These are phyloP conservation scores for Ephestia elutella DNA, from an alignment of 1,140 invertebrate genomes.

Conservation along the genomic window DNA sequence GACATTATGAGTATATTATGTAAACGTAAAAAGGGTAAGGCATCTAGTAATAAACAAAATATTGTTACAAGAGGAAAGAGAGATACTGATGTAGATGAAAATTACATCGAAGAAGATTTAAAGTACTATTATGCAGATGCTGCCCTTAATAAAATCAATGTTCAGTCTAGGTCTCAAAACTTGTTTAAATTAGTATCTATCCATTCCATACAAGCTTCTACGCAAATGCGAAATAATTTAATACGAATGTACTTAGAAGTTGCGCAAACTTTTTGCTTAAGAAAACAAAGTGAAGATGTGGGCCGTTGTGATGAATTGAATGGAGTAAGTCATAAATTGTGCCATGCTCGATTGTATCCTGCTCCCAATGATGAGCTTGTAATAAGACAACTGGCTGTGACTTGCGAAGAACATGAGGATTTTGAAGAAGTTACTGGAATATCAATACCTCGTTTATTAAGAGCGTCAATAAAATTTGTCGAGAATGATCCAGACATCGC, in stretches of 20 bases:
- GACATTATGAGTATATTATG: constrained; percentile 34
- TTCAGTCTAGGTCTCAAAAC: constrained; percentile 38
- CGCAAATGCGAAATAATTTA: constrained; percentile 34
- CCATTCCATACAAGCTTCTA: constrained; percentile 33
- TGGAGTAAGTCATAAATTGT: constrained; percentile 43
- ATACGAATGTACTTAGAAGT: constrained; percentile 56
- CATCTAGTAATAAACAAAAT: not conserved
- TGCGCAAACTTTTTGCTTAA: constrained; percentile 47
- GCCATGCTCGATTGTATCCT: constrained; percentile 43
- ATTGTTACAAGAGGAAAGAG: constrained; percentile 23
- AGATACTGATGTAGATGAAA: constrained; percentile 29
- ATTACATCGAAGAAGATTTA: constrained; percentile 48
- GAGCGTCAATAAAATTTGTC: constrained; percentile 31
- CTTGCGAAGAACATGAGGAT: constrained; percentile 46
- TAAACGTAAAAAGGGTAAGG: constrained; percentile 17
- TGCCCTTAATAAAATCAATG: constrained; percentile 40
- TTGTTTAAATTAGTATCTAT: constrained; percentile 50
- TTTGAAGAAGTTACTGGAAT: constrained; percentile 38
- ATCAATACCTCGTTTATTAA: constrained; percentile 31
- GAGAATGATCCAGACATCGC: constrained; percentile 34
- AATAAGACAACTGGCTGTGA: constrained; percentile 29
- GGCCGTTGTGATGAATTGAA: constrained; percentile 45
- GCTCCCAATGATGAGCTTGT: constrained; percentile 47
- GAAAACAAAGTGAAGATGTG: constrained; percentile 29
- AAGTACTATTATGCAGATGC: constrained; percentile 48